Evolutionary conservation across 2,113 vertebrate genomes (phyloP).

Genomic region (Daboia siamensis): DNA sequence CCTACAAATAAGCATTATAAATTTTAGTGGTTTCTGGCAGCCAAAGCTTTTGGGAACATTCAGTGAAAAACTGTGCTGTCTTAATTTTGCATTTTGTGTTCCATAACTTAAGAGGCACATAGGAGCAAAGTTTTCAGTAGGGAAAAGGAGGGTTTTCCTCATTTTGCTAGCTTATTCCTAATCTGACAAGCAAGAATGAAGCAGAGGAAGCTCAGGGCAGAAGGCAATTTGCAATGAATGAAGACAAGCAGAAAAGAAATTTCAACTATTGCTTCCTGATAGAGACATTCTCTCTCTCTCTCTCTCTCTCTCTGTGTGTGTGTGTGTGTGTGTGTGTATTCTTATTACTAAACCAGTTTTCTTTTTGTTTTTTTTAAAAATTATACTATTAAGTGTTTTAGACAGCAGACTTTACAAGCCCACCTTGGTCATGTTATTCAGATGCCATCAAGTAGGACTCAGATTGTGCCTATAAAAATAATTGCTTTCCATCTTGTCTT

Average conservation of each 20-base stretch:
- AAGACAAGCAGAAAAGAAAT: not conserved
- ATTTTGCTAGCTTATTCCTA: not conserved
- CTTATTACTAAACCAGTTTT: not conserved
- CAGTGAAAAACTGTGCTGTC: not conserved
- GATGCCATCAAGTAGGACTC: not conserved
- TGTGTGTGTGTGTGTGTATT: not conserved
- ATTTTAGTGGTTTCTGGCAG: slow-evolving; percentile 25
- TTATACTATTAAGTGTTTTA: not conserved
- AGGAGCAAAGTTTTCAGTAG: not conserved
- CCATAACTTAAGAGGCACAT: slow-evolving; percentile 9
- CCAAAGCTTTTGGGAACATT: slow-evolving; percentile 16
- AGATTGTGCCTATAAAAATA: not conserved
- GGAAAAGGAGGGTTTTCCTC: not conserved
- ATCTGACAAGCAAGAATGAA: not conserved
- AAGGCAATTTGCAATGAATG: not conserved
- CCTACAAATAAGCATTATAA: slow-evolving; percentile 17
- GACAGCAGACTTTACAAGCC: not conserved
- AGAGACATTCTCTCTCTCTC: not conserved
- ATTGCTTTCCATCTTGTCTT: not conserved
- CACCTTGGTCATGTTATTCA: not conserved
- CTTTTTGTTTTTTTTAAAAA: not conserved
- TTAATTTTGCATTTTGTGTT: slow-evolving; percentile 30
- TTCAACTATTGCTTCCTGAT: not conserved
- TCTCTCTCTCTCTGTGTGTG: not conserved
- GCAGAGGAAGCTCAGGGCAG: not conserved